Conservation (phyloP, 2,113 vertebrate species). For the Caracal caracal region DNA sequence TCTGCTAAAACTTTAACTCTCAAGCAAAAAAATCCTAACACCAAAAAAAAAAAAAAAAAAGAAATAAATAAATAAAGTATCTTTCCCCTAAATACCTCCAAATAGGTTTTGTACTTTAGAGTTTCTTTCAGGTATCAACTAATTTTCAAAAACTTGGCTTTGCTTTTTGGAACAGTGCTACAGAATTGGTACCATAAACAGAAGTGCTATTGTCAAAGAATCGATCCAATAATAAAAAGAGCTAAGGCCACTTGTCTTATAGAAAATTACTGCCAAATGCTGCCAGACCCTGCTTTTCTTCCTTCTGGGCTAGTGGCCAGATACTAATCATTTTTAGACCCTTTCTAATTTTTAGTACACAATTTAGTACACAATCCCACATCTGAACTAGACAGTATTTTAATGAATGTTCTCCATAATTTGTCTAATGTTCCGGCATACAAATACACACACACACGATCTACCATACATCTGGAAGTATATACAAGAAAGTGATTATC, state of each 20-base stretch:
- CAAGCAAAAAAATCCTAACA: slow-evolving; percentile 25
- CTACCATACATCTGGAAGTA: slow-evolving; percentile 29
- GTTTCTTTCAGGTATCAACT: not conserved
- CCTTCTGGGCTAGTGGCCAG: slow-evolving; percentile 82
- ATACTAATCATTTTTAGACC: slow-evolving; percentile 79
- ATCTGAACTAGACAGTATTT: slow-evolving; percentile 57
- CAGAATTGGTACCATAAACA: slow-evolving; percentile 44
- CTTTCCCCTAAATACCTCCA: slow-evolving; percentile 25
- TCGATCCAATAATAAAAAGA: slow-evolving; percentile 78
- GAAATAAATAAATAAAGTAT: not conserved
- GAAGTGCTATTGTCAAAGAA: slow-evolving; percentile 73
- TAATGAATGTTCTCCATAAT: slow-evolving; percentile 55
- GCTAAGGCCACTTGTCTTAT: slow-evolving; percentile 80
- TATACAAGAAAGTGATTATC: not conserved
- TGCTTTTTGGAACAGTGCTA: not conserved
- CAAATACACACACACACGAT: not conserved
- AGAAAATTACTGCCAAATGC: slow-evolving; percentile 79
- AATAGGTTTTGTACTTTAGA: slow-evolving; percentile 21
- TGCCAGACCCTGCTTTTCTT: slow-evolving; percentile 74
- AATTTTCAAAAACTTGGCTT: slow-evolving; percentile 53
- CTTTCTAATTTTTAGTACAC: slow-evolving; percentile 77
- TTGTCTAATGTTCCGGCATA: not conserved
- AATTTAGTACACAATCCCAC: slow-evolving; percentile 53
- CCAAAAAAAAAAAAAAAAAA: not conserved
- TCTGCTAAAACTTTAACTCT: not conserved